Base-by-base conservation (phyloP, 2,797 vertebrate species). In the Gouania willdenowi region DNA sequence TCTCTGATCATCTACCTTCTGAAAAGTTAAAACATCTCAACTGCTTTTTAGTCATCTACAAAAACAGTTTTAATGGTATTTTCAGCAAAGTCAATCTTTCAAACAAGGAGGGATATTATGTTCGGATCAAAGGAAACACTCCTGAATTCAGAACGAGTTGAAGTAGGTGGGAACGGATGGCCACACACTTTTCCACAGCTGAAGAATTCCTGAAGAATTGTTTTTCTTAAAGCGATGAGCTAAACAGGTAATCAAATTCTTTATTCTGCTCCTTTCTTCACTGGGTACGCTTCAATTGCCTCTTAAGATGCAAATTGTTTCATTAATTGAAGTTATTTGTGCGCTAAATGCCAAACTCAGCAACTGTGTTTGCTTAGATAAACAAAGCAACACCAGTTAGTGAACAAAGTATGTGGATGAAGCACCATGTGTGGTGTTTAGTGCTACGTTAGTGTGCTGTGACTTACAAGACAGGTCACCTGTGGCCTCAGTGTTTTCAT, bases 261-360 rank as follows among this genome's bases (percentile, higher is more conserved):
- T 75, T 56, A 64, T 66, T 75, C 41, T 48, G 53, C 39, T 65
- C 66, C 62, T 72, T 66, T 68, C 64, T 75, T 67, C 72, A 82
- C 62, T 66, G 68, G 73, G 53, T 70, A 48, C 52, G 76, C 78
- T 78, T 80, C 56, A 73, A 68, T 72, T 69, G 57, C 21, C 47
- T 50, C 86, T 87, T 85, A 80, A 83, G 84, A 87, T 85, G 78
- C 77, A 77, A 86, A 87, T 81, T 33, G 59, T 70, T 78, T 46
- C 52, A 71, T 75, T 86, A 85, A 83, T 81, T 77, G 75, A 66
- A 61, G 70, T 53, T 63, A 23, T 26, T 56, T 62, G 58, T 53
- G 36, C 44, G 59, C 44, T 71, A 69, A 81, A 61, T 60, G 66
- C 65, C 59, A 40, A 70, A 67, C 47, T 32, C 41, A 39, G 43